These are phyloP conservation scores for Himalopsyche phryganea DNA, from an alignment of 1,140 invertebrate genomes.

Conservation along the genomic window DNA sequence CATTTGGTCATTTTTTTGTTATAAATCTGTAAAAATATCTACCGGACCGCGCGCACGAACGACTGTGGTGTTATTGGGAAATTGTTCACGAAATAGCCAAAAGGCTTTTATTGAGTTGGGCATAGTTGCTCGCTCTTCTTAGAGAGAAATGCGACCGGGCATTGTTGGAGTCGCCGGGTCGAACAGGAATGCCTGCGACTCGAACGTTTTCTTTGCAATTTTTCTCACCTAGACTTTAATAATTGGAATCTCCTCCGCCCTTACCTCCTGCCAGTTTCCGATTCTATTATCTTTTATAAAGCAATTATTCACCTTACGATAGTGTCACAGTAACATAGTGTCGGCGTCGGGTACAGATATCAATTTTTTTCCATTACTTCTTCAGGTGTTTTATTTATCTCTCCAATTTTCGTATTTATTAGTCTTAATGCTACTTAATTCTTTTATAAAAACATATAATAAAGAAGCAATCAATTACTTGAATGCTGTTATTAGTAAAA, in stretches of 20 bases:
- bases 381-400: no score
- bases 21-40: no score
- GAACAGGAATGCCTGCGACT: slow-evolving; percentile 9
- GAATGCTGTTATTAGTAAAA: no score
- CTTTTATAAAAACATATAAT: no score
- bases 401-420: no score
- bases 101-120: slow-evolving; percentile 22
- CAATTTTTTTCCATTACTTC: neutral
- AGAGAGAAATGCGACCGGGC: slow-evolving; percentile 8
- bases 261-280: neutral
- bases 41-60: no score
- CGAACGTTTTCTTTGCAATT: slow-evolving; percentile 17
- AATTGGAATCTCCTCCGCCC: slow-evolving; percentile 25
- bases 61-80: slow-evolving; percentile 8
- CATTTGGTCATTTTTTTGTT: no score
- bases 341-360: neutral
- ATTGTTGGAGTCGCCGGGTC: slow-evolving; percentile 20
- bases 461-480: no score
- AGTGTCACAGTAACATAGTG: neutral
- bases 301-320: slow-evolving; percentile 28
- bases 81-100: slow-evolving; percentile 9
- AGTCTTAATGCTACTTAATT: no score
- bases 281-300: slow-evolving; percentile 17
- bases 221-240: slow-evolving; percentile 18
- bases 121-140: slow-evolving; percentile 21